These are phyloP conservation scores for Drosophila guanche DNA, from an alignment of 1,140 invertebrate genomes.

Conservation along the genomic window DNA sequence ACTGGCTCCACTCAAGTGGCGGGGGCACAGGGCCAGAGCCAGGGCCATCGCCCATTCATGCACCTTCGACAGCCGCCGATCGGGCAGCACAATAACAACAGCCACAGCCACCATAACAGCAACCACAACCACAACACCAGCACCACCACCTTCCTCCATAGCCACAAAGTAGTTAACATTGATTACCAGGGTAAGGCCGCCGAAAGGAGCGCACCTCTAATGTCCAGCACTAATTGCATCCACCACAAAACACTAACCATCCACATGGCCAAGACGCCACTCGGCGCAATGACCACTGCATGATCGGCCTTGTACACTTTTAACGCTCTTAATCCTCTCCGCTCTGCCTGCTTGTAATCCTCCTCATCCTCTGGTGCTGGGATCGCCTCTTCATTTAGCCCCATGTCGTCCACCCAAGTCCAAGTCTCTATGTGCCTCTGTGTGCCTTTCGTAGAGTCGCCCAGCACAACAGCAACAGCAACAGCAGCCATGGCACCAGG, in stretches of 20 bases:
- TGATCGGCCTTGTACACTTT: constrained; percentile 28
- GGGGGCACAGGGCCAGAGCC: background rate
- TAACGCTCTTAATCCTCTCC: constrained; percentile 39
- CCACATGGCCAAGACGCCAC: constrained; percentile 7
- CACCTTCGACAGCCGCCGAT: constrained; percentile 45
- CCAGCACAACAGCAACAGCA: constrained; percentile 57
- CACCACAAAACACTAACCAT: constrained; percentile 39
- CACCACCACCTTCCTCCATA: constrained; percentile 58
- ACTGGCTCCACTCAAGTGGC: constrained; percentile 44
- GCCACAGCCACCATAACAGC: constrained; percentile 33
- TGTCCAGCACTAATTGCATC: constrained; percentile 65
- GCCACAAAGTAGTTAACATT: constrained; percentile 71
- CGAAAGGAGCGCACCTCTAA: constrained; percentile 4
- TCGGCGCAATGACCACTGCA: constrained; percentile 44
- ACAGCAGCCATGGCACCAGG: constrained; percentile 1
- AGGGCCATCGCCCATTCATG: constrained; percentile 39
- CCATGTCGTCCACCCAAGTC: background rate
- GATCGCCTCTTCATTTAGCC: constrained; percentile 21
- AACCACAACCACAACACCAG: constrained; percentile 36
- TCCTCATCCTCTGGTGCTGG: constrained; percentile 36
- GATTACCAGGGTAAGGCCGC: constrained; percentile 73
- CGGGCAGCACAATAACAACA: constrained; percentile 31
- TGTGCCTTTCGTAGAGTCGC: constrained; percentile 66
- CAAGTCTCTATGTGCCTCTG: constrained; percentile 35
- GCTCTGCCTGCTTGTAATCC: constrained; percentile 1